A percentile compares a stretch with the other conserved stretches of the same genome.
phyloP scores from a whole-genome alignment of 1,140 invertebrate genomes.

The Conus betulinus region DNA sequence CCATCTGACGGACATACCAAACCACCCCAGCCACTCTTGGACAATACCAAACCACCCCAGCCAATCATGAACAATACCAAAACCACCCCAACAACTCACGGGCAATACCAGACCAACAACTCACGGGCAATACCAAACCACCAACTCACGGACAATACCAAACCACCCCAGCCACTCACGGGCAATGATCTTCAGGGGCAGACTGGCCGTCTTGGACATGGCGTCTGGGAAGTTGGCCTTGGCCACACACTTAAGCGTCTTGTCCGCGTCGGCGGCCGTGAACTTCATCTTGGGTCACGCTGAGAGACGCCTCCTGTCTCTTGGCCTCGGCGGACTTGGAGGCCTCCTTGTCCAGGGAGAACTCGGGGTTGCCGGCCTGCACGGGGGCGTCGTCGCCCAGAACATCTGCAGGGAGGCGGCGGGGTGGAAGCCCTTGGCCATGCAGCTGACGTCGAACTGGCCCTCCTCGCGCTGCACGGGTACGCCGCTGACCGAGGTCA shows the following conservation, averaged over 20 bases:
- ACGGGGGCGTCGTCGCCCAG: not conserved
- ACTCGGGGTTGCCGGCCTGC: not conserved
- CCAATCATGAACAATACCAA: not conserved
- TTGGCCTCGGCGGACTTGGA: not conserved
- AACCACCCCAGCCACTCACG: not conserved
- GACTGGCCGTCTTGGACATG: not conserved
- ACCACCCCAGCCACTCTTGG: not conserved
- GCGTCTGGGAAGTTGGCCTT: not conserved
- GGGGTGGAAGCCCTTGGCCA: not conserved
- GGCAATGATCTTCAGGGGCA: not conserved
- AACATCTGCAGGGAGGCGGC: not conserved
- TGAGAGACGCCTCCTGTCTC: not conserved
- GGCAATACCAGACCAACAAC: not conserved
- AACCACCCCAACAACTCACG: not conserved
- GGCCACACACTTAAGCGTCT: not conserved
- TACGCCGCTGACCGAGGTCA: not conserved
- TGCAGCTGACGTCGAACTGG: not conserved
- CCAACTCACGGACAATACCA: not conserved
- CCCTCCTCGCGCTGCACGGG: slow-evolving; percentile 4
- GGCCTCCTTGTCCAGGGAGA: not conserved
- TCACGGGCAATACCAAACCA: not conserved
- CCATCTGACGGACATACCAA: no score
- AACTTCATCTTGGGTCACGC: not conserved
- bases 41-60: not conserved
- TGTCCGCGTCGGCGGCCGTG: not conserved